Evolutionary conservation across 2,888 invertebrate genomes (phyloP).

Genomic region (Leistus spinibarbis): DNA sequence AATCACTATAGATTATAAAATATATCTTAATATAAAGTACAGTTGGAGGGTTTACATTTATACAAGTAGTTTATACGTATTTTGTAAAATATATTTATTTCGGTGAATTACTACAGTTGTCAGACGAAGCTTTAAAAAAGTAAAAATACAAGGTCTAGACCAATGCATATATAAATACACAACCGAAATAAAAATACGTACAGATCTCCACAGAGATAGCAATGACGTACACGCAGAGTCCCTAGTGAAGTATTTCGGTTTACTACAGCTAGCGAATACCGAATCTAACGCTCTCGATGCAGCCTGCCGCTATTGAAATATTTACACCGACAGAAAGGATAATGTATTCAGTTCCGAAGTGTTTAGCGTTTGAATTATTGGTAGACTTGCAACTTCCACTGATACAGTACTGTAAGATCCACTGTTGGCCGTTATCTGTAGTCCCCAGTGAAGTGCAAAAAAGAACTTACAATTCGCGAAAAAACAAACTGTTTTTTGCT

Average conservation of each 20-base stretch:
- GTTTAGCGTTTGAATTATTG: constrained; percentile 28
- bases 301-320: constrained; percentile 21
- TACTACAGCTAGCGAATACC: not conserved
- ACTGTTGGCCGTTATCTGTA: not conserved
- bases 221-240: not conserved
- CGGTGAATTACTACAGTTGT: too few relatives aligned
- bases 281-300: not conserved
- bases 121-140: too few relatives aligned
- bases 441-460: constrained; percentile 5
- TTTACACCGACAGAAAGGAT: constrained; percentile 11
- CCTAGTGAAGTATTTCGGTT: not conserved
- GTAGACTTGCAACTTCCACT: constrained; percentile 1
- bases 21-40: too few relatives aligned
- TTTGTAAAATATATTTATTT: too few relatives aligned
- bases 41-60: too few relatives aligned
- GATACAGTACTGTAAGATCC: constrained; percentile 15
- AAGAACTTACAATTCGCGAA: not conserved
- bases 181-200: not conserved
- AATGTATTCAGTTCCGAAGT: constrained; percentile 21
- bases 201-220: not conserved
- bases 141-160: too few relatives aligned
- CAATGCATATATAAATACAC: not conserved
- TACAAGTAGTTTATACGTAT: too few relatives aligned
- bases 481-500: not conserved
- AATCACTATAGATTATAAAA: too few relatives aligned